Percentiles rank a stretch among this genome's conserved stretches.
These are phyloP conservation scores for Nebria brevicollis DNA, from an alignment of 2,888 invertebrate species.

Conservation along the genomic window DNA sequence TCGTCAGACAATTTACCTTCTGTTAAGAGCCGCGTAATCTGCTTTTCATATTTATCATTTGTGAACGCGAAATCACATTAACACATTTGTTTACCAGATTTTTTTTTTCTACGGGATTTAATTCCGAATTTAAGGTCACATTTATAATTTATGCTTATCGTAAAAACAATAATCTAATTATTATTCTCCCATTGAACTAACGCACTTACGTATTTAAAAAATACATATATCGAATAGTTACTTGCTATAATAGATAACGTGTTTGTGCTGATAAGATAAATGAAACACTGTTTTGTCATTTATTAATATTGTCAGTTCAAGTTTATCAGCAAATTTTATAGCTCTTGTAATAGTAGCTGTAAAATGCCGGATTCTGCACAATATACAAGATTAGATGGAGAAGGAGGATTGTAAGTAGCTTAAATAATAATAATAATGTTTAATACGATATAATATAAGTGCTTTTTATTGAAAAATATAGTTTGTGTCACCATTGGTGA, in stretches of 20 bases:
- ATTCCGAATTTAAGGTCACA: too few species aligned
- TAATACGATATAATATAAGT: too few species aligned
- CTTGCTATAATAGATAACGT: neutral
- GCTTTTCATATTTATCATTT: neutral
- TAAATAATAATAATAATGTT: neutral
- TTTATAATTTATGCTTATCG: too few species aligned
- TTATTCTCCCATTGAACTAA: neutral
- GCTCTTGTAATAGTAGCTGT: neutral
- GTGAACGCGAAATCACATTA: too few species aligned
- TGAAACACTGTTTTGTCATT: neutral
- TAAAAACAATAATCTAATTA: neutral
- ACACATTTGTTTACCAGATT: too few species aligned
- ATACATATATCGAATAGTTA: neutral
- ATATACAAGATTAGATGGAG: conserved; percentile 24
- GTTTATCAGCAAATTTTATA: neutral
- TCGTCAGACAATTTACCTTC: neutral
- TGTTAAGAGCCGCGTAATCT: neutral
- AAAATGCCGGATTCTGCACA: conserved; percentile 37
- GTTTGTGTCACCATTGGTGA: too few species aligned
- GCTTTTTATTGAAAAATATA: too few species aligned
- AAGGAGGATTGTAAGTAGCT: conserved; percentile 30
- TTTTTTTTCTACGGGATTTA: too few species aligned
- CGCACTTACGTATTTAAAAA: neutral
- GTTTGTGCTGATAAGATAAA: neutral
- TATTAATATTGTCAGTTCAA: neutral